Conservation (phyloP, 2,797 vertebrate genomes). For the Falco novaeseelandiae region DNA sequence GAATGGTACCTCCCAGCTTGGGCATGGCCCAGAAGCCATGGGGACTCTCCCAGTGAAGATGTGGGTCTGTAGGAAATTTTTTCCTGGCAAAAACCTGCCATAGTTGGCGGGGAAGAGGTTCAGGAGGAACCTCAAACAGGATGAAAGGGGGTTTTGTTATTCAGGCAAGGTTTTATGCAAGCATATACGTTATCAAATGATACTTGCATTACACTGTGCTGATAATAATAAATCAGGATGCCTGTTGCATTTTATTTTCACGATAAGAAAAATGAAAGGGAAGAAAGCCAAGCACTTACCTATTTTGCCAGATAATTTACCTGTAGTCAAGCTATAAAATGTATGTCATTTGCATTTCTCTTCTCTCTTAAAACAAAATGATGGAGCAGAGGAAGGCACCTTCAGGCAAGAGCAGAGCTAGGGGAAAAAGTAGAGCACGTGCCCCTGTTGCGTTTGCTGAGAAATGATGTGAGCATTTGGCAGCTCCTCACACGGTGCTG, state of each 20-base stretch:
- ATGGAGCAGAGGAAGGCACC: conserved; percentile 24
- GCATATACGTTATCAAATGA: fast-evolving
- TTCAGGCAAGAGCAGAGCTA: conserved; percentile 22
- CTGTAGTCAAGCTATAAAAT: background rate
- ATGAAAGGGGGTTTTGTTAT: background rate
- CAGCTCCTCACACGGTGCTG: background rate
- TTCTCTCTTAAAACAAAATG: background rate
- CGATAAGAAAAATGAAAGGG: background rate
- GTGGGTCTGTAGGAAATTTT: background rate
- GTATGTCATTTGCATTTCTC: background rate
- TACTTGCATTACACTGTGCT: background rate
- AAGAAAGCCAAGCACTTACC: background rate
- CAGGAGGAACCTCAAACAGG: fast-evolving
- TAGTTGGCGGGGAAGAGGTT: background rate
- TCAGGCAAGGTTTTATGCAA: background rate
- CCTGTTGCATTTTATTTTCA: background rate
- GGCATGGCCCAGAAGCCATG: fast-evolving
- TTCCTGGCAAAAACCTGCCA: background rate
- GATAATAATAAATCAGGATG: background rate
- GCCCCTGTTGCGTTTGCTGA: background rate
- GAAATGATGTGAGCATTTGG: background rate
- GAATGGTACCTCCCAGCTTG: background rate
- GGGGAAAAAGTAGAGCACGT: background rate
- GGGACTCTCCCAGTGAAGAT: background rate
- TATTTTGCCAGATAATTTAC: conserved; percentile 1